These are phyloP conservation scores for Apamea crenata DNA, from an alignment of 2,888 invertebrate species.

Conservation along the genomic window DNA sequence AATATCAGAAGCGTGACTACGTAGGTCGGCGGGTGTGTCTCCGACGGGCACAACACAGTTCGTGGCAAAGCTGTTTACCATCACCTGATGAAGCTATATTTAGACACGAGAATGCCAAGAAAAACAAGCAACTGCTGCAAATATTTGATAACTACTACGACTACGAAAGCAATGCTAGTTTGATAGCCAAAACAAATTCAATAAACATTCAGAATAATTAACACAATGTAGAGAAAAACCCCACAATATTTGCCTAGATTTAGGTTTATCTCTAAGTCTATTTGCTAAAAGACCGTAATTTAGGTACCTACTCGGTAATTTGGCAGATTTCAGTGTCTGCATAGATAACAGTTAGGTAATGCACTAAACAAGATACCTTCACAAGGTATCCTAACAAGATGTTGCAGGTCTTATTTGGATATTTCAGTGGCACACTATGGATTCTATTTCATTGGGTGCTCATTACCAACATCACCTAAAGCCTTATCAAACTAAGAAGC, in stretches of 20 bases:
- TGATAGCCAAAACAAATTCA: constrained; percentile 40
- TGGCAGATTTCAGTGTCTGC: constrained; percentile 8
- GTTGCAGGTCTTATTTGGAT: constrained; percentile 10
- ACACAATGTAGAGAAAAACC: constrained; percentile 23
- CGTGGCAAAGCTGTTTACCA: constrained; percentile 66
- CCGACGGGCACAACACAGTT: constrained; percentile 72
- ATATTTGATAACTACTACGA: constrained; percentile 18
- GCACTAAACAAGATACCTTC: background rate
- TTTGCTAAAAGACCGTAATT: constrained; percentile 12
- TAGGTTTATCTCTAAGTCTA: constrained; percentile 17
- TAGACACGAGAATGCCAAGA: constrained; percentile 66
- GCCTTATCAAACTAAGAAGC: constrained; percentile 36
- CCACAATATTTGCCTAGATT: constrained; percentile 1
- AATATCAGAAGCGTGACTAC: constrained; percentile 71
- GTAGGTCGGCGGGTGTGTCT: constrained; percentile 86
- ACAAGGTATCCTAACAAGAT: constrained; percentile 11
- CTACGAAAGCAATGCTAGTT: constrained; percentile 18
- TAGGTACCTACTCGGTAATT: background rate
- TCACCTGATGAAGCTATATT: constrained; percentile 78
- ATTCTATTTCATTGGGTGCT: background rate
- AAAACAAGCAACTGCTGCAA: constrained; percentile 43
- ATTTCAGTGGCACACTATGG: background rate
- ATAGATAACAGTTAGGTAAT: background rate
- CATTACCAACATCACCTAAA: constrained; percentile 15
- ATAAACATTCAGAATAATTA: constrained; percentile 15